Base-by-base conservation (phyloP, 2,113 vertebrate genomes). In the Struthidea cinerea region DNA sequence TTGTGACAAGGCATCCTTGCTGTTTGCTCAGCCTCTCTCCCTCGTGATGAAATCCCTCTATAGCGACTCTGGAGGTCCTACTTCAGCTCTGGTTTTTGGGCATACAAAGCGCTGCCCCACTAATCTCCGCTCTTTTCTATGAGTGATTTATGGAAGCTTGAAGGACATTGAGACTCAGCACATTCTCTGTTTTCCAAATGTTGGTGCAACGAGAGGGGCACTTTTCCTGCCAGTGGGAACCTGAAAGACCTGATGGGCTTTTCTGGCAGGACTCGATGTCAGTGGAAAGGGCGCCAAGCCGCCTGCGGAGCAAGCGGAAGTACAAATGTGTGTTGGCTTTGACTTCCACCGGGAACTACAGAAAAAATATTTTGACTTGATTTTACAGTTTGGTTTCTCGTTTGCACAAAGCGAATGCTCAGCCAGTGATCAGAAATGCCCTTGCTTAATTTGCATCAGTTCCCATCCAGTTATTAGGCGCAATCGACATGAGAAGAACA, bases 301-400 rank as follows among this genome's bases (percentile, higher is more conserved):
- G 64, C 87, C 96, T 33, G 55, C 2, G 0, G 88, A 41, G 59
- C 90, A 74, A 73, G n/a, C 32, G 95, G 93, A 94, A 95, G 84
- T 57, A 60, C 63, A 61, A 64, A 52, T 88, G 60, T 70, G 59
- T 13, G 1, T 41, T 49, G 84, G 70, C 91, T 83, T 79, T 78
- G 83, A 79, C 57, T 96, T 93, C 93, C 75, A 94, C 73, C 77
- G 67, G 46, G 59, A 93, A 63, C n/a, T 32, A 81, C 3, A 6
- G 88, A 74, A 92, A 97, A 95, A 93, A 90, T 65, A 82, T 96
- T 96, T 96, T 97, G 57, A 93, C 86, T 96, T 93, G 90, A 84
- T 82, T 97, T 95, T 96, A 65, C 81, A 91, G 69, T 78, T 87
- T 27, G 85, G 60, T 79, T 68, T 88, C 69, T 93, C 8, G 5